phyloP scores from a whole-genome alignment of 2,113 vertebrate species.

The Calyptomena viridis region DNA sequence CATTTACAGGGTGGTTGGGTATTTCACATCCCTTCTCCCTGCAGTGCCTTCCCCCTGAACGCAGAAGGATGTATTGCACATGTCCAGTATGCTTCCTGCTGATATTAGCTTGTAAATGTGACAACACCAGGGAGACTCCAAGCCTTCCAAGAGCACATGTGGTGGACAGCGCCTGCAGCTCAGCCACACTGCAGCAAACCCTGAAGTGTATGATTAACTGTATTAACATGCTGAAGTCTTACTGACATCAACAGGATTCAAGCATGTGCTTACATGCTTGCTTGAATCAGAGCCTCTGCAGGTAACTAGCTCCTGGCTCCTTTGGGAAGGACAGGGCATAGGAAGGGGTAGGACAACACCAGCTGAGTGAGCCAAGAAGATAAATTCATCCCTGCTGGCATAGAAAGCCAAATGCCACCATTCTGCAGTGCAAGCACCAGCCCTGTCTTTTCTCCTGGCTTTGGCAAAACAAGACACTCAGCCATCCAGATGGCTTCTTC shows the following conservation, averaged over 20 bases:
- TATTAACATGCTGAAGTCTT: neutral
- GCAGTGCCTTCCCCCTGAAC: neutral
- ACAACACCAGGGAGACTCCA: slow-evolving; percentile 10
- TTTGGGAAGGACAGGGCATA: neutral
- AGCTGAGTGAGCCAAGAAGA: neutral
- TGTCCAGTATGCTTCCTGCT: neutral
- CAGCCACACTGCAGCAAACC: slow-evolving; percentile 8
- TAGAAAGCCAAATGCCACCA: neutral
- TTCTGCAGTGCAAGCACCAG: neutral
- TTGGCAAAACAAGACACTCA: neutral
- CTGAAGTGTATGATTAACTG: neutral
- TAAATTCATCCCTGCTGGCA: neutral
- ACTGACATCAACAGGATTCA: neutral
- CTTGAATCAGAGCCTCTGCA: neutral
- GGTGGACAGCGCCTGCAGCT: neutral
- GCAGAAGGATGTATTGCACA: neutral
- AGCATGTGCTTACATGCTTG: neutral
- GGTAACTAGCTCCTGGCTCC: neutral
- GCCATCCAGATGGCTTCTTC: neutral
- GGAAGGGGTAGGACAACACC: neutral
- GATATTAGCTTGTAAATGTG: neutral
- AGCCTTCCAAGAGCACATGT: neutral
- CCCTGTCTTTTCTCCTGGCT: neutral
- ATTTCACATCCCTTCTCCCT: neutral
- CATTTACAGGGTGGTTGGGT: neutral